These are phyloP conservation scores for Dicerorhinus sumatrensis DNA, from an alignment of 2,113 vertebrate species.

Conservation along the genomic window DNA sequence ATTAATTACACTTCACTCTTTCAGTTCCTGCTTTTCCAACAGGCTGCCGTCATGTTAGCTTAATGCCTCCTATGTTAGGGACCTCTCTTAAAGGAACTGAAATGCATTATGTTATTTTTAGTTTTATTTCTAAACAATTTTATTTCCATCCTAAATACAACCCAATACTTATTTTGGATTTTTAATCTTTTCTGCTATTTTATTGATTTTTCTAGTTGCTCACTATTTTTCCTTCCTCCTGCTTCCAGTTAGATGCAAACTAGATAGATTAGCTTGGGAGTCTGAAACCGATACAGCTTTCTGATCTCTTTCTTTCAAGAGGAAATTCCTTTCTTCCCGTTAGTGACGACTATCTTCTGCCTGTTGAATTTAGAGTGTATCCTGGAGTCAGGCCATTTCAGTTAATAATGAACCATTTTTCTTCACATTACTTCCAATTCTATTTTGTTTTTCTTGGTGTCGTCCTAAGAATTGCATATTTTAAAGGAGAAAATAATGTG, in stretches of 20 bases:
- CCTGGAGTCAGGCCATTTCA: not conserved
- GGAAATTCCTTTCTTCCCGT: not conserved
- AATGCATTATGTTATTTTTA: conserved; percentile 24
- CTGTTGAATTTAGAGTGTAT: not conserved
- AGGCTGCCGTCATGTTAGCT: not conserved
- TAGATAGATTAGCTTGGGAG: not conserved
- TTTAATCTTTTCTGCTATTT: not conserved
- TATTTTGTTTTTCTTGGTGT: conserved; percentile 21
- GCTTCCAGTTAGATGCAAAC: conserved; percentile 25
- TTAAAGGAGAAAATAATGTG: conserved; percentile 22
- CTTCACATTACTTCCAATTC: not conserved
- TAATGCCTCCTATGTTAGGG: not conserved
- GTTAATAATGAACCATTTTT: not conserved
- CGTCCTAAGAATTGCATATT: conserved; percentile 30
- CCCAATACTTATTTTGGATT: not conserved
- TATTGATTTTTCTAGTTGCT: conserved; percentile 3
- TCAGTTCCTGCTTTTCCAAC: conserved; percentile 44
- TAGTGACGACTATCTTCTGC: not conserved
- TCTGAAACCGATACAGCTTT: conserved; percentile 11
- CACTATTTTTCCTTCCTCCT: not conserved
- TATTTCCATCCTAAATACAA: not conserved
- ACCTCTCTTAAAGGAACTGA: not conserved
- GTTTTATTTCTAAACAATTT: not conserved
- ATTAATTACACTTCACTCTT: conserved; percentile 55
- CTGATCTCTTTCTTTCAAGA: conserved; percentile 32